Evolutionary conservation across 2,797 vertebrate genomes (phyloP).

Genomic region (Siniperca obscura): DNA sequence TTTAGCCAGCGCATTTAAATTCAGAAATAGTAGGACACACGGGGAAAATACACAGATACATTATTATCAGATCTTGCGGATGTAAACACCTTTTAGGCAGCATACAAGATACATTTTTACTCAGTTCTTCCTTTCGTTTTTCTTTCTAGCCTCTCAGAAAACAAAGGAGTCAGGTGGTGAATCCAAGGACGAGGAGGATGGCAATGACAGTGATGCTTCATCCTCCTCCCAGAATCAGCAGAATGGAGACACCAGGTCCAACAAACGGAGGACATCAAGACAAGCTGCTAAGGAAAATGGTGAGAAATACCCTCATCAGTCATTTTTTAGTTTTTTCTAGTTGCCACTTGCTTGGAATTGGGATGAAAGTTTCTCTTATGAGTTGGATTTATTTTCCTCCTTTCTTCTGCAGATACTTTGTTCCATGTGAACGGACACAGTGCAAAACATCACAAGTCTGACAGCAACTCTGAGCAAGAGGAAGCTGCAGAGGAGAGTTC

Average conservation of each 20-base stretch:
- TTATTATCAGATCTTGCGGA: neutral
- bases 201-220: constrained; percentile 61
- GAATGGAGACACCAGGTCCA: constrained; percentile 67
- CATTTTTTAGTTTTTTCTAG: neutral
- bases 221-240: constrained; percentile 61
- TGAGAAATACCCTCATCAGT: constrained; percentile 46
- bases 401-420: constrained; percentile 63
- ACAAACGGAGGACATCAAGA: constrained; percentile 42
- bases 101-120: neutral
- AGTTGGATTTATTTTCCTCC: neutral
- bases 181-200: constrained; percentile 77
- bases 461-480: constrained; percentile 74
- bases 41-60: neutral
- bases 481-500: constrained; percentile 66
- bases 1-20: neutral
- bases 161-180: constrained; percentile 66
- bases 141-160: constrained; percentile 69
- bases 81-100: neutral
- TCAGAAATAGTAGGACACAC: neutral
- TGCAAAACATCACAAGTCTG: constrained; percentile 63
- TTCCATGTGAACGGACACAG: constrained; percentile 81
- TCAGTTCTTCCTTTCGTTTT: neutral
- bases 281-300: constrained; percentile 64
- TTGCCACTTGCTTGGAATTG: neutral
- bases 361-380: constrained; percentile 3